Evolutionary conservation across 2,888 invertebrate genomes (phyloP).

Genomic region (Drosophila seclusa): DNA sequence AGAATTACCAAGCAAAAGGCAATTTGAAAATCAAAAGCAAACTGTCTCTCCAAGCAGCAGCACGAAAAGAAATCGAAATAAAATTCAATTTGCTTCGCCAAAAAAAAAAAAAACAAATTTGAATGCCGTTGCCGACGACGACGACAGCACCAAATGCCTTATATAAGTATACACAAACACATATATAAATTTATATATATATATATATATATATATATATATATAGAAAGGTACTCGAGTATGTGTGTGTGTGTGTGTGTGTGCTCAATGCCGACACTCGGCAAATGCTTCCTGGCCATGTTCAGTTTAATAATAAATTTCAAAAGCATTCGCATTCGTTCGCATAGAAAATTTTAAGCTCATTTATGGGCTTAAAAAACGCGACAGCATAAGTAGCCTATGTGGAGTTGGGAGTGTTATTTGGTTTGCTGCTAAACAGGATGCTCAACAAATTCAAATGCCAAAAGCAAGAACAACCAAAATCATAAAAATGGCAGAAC

Average conservation of each 20-base stretch:
- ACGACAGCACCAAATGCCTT: constrained; percentile 55
- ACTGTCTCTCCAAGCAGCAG: constrained; percentile 1
- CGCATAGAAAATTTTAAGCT: constrained; percentile 84
- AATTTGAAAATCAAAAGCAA: constrained; percentile 59
- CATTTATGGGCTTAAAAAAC: constrained; percentile 83
- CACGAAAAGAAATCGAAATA: constrained; percentile 67
- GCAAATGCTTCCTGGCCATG: constrained; percentile 14
- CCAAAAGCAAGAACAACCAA: constrained; percentile 61
- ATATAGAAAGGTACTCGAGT: constrained; percentile 16
- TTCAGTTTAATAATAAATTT: constrained; percentile 79
- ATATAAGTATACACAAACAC: constrained; percentile 37
- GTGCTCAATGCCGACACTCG: constrained; percentile 22
- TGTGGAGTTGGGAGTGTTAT: neutral
- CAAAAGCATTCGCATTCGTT: constrained; percentile 81
- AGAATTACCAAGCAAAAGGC: constrained; percentile 67
- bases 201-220: constrained; percentile 1
- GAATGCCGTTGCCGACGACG: constrained; percentile 52
- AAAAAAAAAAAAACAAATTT: constrained; percentile 47
- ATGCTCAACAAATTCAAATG: constrained; percentile 68
- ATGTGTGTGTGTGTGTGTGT: constrained; percentile 25
- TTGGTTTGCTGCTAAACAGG: constrained; percentile 53
- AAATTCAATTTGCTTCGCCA: constrained; percentile 74
- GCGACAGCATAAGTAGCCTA: constrained; percentile 18
- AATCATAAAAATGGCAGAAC: constrained; percentile 64
- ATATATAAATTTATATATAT: constrained; percentile 13